Percentiles rank a stretch among this genome's conserved stretches.
phyloP scores from a whole-genome alignment of 2,797 vertebrate species.

The Sebastolobus altivelis region DNA sequence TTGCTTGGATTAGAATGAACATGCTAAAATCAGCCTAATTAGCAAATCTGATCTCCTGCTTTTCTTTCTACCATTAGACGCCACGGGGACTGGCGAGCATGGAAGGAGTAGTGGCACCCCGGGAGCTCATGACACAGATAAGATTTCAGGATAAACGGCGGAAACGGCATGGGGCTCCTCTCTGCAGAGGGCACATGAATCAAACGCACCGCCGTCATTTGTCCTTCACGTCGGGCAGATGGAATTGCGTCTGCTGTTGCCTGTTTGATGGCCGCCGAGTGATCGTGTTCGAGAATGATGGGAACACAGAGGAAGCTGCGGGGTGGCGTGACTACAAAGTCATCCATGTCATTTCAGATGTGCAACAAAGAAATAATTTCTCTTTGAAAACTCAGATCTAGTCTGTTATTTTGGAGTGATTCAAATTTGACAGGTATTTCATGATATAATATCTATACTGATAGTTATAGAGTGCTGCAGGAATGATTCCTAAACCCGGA shows the following conservation, averaged over 20 bases:
- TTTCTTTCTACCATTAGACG: slow-evolving; percentile 36
- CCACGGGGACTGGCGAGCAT: slow-evolving; percentile 47
- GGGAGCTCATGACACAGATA: slow-evolving; percentile 60
- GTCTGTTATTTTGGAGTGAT: background rate
- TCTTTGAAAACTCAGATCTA: background rate
- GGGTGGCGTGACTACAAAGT: slow-evolving; percentile 48
- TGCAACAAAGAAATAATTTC: slow-evolving; percentile 4
- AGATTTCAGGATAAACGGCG: slow-evolving; percentile 53
- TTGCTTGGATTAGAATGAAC: slow-evolving; percentile 69
- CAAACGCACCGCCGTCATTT: slow-evolving; percentile 65
- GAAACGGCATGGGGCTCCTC: slow-evolving; percentile 38
- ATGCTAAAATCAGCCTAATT: slow-evolving; percentile 74
- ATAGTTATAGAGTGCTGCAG: background rate
- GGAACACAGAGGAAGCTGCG: slow-evolving; percentile 20
- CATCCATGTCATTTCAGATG: slow-evolving; percentile 43
- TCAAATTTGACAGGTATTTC: background rate
- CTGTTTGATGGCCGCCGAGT: slow-evolving; percentile 43
- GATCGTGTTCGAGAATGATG: slow-evolving; percentile 39
- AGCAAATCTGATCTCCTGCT: slow-evolving; percentile 67
- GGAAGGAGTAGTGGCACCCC: slow-evolving; percentile 37
- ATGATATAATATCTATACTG: background rate
- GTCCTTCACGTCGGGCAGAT: slow-evolving; percentile 66
- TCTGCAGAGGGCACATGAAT: slow-evolving; percentile 66
- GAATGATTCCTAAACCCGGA: no score
- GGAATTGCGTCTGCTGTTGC: slow-evolving; percentile 54